Evolutionary conservation across 2,797 vertebrate species (phyloP), one percentile per base, ranked within the genome.

Genomic region (Cynopterus sphinx): DNA sequence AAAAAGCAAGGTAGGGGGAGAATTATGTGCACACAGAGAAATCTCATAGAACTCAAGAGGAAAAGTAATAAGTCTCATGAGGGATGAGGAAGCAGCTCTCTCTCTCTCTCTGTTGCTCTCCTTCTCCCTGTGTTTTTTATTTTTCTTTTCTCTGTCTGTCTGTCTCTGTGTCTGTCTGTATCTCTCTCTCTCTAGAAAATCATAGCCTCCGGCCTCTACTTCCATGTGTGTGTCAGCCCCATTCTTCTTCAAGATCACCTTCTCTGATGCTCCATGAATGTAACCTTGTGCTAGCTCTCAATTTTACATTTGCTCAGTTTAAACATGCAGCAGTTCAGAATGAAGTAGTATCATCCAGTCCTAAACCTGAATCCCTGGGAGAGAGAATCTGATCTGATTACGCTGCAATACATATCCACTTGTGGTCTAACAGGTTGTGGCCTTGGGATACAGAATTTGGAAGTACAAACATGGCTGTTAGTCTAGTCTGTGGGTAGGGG

Each of bases 1-100:
- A 19, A 39, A 68, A 19, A 55, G 31, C 57, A 21, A 46, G 36
- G 71, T 21, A 36, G 51, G 61, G 71, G 91, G 71, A 93, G 87
- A 79, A 77, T 93, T 81, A 79, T 24, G 67, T 31, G 85, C 94
- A 90, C 81, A 82, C 36, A 55, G 46, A 95, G 84, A 94, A 84
- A 86, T 94, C 94, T 94, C 96, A 77, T 49, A 49, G 83, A 94
- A 93, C 84, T 53, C 5, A 33, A 70, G 73, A 92, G 57, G 26
- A 93, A 91, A 90, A 88, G 68, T 97, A 96, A 96, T 97, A 95
- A 88, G 94, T 93, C 96, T 97, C 95, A 19, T 59, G 97, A 97
- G 96, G 73, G 41, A 83, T 49, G 87, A 79, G 85, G 85, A 90
- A 86, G 90, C 77, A 24, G 28, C 0, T 16, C 13, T 24, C 19